Conservation (phyloP, 2,797 vertebrate genomes). For the Lepidocolaptes lacrymiger region DNA sequence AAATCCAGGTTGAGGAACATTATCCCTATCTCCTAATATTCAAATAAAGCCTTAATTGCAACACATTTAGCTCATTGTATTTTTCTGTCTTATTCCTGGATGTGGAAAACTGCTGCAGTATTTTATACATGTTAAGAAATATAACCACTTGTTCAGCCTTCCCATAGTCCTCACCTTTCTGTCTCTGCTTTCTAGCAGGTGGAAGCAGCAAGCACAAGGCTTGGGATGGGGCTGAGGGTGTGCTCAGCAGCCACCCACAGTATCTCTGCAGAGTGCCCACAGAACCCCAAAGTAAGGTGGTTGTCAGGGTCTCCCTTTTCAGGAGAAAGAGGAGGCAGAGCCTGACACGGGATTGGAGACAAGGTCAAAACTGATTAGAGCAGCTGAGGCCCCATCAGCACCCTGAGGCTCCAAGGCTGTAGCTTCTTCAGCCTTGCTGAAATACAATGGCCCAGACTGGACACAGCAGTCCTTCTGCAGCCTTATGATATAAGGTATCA, state of each 20-base stretch:
- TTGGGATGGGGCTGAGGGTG: fast-evolving
- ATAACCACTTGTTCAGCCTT: neutral
- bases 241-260: fast-evolving
- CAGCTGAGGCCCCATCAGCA: neutral
- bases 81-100: neutral
- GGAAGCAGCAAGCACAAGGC: neutral
- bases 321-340: neutral
- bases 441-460: fast-evolving
- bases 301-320: neutral
- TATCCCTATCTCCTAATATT: neutral
- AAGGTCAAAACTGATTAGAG: neutral
- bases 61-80: neutral
- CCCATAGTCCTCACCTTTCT: neutral
- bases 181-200: neutral
- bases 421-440: neutral
- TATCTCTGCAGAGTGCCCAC: fast-evolving
- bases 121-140: neutral
- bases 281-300: fast-evolving
- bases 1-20: neutral
- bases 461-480: fast-evolving
- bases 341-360: neutral
- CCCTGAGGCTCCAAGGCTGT: fast-evolving
- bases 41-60: neutral
- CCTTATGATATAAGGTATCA: too few species aligned
- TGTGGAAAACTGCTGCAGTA: fast-evolving